phyloP scores from a whole-genome alignment of 2,888 invertebrate species.

The Microctonus brassicae region DNA sequence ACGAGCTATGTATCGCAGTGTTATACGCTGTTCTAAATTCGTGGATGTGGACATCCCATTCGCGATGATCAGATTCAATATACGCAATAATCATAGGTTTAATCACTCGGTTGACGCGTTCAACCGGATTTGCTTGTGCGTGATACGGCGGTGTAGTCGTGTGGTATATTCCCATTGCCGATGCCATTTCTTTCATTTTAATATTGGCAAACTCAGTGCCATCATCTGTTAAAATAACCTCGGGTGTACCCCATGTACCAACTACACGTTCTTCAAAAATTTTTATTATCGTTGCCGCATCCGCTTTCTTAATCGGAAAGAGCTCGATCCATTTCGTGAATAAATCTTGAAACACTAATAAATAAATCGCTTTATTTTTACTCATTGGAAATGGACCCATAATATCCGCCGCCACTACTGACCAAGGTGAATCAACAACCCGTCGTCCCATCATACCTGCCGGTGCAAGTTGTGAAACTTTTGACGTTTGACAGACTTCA shows the following conservation, averaged over 20 bases:
- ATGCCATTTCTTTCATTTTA: constrained; percentile 7
- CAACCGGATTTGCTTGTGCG: constrained; percentile 5
- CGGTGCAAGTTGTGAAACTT: too few species aligned
- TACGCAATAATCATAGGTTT: too few species aligned
- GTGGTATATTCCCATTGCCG: constrained; percentile 14
- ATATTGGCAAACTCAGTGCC: neutral
- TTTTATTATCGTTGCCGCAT: neutral
- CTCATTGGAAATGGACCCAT: too few species aligned
- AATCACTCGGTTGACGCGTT: neutral
- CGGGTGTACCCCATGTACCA: neutral
- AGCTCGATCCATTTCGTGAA: too few species aligned
- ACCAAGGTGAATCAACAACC: too few species aligned
- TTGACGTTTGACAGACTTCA: too few species aligned
- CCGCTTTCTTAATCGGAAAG: too few species aligned
- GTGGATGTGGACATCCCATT: neutral
- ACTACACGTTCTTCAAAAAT: neutral
- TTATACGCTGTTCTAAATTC: constrained; percentile 14
- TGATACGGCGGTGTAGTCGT: constrained; percentile 33
- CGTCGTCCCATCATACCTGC: too few species aligned
- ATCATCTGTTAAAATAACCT: neutral
- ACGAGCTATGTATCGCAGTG: constrained; percentile 2
- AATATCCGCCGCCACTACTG: too few species aligned
- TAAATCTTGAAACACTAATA: too few species aligned
- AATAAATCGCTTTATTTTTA: too few species aligned
- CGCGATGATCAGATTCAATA: neutral